These are phyloP conservation scores for Hoplodrina blanda DNA, from an alignment of 2,888 invertebrate genomes.

Conservation along the genomic window DNA sequence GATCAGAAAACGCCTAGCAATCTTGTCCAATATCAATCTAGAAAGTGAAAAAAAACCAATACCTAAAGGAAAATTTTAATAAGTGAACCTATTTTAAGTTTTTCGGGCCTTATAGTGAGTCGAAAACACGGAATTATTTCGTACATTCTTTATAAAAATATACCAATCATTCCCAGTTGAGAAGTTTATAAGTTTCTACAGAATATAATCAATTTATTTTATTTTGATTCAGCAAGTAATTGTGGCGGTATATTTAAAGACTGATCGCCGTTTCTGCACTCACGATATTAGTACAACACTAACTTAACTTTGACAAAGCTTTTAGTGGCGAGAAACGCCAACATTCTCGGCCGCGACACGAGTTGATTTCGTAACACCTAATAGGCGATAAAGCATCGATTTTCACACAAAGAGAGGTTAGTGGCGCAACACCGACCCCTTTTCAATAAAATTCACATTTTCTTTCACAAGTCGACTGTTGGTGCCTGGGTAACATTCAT, in stretches of 20 bases:
- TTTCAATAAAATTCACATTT: constrained; percentile 89
- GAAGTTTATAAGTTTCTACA: not conserved
- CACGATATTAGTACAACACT: constrained; percentile 23
- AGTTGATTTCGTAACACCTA: constrained; percentile 77
- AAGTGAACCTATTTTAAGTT: too few relatives aligned
- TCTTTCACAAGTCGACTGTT: constrained; percentile 84
- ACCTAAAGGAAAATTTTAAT: too few relatives aligned
- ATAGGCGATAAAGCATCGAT: constrained; percentile 81
- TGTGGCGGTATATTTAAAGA: not conserved
- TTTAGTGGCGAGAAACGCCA: constrained; percentile 64
- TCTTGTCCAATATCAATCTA: not conserved
- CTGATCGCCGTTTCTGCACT: not conserved
- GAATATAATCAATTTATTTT: not conserved
- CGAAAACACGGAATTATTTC: too few relatives aligned
- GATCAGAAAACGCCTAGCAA: not conserved
- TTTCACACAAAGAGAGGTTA: constrained; percentile 80
- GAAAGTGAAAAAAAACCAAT: not conserved
- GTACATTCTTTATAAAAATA: too few relatives aligned
- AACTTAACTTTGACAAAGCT: constrained; percentile 69
- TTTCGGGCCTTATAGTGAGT: not conserved
- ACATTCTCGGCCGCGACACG: constrained; percentile 67
- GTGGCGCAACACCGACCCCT: constrained; percentile 80
- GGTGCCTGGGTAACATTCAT: constrained; percentile 86
- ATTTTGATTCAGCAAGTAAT: not conserved
- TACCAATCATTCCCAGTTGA: not conserved